These are phyloP conservation scores for Dryobota labecula DNA, from an alignment of 2,888 invertebrate genomes.

Conservation along the genomic window DNA sequence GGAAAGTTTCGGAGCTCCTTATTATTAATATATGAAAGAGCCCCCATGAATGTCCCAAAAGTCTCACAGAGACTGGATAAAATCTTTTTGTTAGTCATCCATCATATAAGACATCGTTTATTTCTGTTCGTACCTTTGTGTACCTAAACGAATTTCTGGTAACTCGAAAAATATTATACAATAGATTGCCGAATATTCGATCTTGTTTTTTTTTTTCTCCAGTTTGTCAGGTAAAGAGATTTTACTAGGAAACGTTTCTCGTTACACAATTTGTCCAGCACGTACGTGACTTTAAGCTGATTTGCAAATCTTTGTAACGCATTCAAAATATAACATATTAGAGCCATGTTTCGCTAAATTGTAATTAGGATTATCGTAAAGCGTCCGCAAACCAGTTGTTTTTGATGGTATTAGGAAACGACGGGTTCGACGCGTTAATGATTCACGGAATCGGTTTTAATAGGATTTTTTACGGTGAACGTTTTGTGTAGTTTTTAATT, in stretches of 20 bases:
- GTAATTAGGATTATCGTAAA: conserved; percentile 58
- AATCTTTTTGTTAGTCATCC: conserved; percentile 47
- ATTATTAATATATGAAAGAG: conserved; percentile 43
- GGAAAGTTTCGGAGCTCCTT: conserved; percentile 36
- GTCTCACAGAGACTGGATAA: conserved; percentile 44
- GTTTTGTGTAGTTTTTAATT: conserved; percentile 61
- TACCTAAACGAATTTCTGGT: conserved; percentile 44
- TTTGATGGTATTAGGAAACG: conserved; percentile 65
- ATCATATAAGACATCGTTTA: conserved; percentile 42
- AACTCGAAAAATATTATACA: conserved; percentile 46
- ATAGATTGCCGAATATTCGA: conserved; percentile 42
- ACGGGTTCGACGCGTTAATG: conserved; percentile 63
- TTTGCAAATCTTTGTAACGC: conserved; percentile 49
- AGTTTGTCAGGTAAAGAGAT: conserved; percentile 55
- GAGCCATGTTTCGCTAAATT: conserved; percentile 56
- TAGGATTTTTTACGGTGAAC: conserved; percentile 62
- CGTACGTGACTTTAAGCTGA: conserved; percentile 57
- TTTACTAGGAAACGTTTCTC: conserved; percentile 58
- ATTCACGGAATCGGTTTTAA: conserved; percentile 75
- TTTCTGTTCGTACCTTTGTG: conserved; percentile 37
- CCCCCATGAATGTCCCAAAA: conserved; percentile 23
- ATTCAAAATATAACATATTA: conserved; percentile 49
- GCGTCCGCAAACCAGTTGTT: conserved; percentile 56
- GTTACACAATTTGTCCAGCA: conserved; percentile 45
- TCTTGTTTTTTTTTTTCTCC: conserved; percentile 23